A percentile compares a stretch with the other conserved stretches of the same genome.
Conservation (phyloP, 2,797 vertebrate genomes). For the Remorina albescens region DNA sequence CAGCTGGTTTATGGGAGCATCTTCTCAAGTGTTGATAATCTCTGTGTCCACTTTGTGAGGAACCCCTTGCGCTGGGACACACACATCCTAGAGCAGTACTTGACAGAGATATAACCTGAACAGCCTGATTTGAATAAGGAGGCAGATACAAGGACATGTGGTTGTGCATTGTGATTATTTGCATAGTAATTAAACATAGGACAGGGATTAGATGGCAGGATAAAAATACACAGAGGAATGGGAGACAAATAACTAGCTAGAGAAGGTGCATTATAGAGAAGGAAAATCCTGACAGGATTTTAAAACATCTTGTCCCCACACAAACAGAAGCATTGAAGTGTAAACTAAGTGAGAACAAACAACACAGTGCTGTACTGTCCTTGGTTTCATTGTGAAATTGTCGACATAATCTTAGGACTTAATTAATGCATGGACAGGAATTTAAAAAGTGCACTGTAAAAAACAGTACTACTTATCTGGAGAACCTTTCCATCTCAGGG, state of each 20-base stretch:
- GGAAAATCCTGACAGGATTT: constrained; percentile 15
- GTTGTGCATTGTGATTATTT: constrained; percentile 32
- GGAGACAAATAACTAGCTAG: constrained; percentile 18
- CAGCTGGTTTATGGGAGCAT: constrained; percentile 60
- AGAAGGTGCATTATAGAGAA: constrained; percentile 32
- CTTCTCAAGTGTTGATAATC: constrained; percentile 67
- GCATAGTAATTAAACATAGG: constrained; percentile 4
- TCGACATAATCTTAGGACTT: neutral
- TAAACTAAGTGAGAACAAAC: constrained; percentile 11
- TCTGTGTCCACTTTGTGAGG: constrained; percentile 41
- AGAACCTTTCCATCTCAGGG: neutral
- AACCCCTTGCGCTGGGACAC: constrained; percentile 27
- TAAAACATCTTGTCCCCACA: constrained; percentile 16
- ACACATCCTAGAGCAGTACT: constrained; percentile 22
- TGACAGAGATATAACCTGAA: constrained; percentile 36
- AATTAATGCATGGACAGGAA: neutral
- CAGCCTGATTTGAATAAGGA: constrained; percentile 42
- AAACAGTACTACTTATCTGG: neutral
- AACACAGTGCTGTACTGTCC: neutral
- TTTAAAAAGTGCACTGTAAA: neutral
- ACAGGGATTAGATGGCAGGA: constrained; percentile 12
- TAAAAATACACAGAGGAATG: constrained; percentile 14
- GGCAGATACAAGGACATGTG: constrained; percentile 10
- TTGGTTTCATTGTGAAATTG: constrained; percentile 15
- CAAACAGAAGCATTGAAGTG: constrained; percentile 26